Base-by-base conservation (phyloP, 2,888 invertebrate species). In the Amaurobius ferox region DNA sequence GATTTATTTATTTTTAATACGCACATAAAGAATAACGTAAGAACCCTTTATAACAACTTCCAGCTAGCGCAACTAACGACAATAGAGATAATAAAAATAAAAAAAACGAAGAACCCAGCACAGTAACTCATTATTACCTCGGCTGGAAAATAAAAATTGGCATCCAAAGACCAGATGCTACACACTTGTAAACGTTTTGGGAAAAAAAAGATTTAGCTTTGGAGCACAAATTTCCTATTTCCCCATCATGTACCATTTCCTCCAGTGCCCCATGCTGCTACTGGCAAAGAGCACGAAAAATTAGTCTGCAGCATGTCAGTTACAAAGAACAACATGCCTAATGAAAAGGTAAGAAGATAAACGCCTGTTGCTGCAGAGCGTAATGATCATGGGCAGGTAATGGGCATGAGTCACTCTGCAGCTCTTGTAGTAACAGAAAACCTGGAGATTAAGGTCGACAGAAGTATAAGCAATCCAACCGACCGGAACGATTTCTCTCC, bases 311-410 rank as follows among this genome's bases (percentile, higher is more conserved):
- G 44, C 44, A 13, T 44, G 44, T 44, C 2, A 11, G 11, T 35
- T 44, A 2, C 16, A 44, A 23, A 55, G 55, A 55, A 55, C 44
- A 16, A 55, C 55, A 55, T 23, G 23, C 55, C 23, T 55, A 55
- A 55, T 55, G 11, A 55, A 55, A 23, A 55, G 55, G 55, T 23
- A 55, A 55, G 55, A n/a, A 19, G 11, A 55, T 23, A 55, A 55
- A 16, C 55, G 55, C 55, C 16, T 55, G 2, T 44, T 16, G 3
- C 55, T 23, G 19, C 9, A 44, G 6, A 16, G 2, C 2, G n/a
- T 44, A 23, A 55, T 55, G 55, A 55, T 55, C 55, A 23, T 23
- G 23, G 55, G 55, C 55, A 55, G 64, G 64, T 64, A 64, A 64
- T 64, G 64, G 11, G 64, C 16, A 32, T 64, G 64, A 64, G 30